Evolutionary conservation across 2,113 vertebrate genomes (phyloP).

Genomic region (Castor canadensis): DNA sequence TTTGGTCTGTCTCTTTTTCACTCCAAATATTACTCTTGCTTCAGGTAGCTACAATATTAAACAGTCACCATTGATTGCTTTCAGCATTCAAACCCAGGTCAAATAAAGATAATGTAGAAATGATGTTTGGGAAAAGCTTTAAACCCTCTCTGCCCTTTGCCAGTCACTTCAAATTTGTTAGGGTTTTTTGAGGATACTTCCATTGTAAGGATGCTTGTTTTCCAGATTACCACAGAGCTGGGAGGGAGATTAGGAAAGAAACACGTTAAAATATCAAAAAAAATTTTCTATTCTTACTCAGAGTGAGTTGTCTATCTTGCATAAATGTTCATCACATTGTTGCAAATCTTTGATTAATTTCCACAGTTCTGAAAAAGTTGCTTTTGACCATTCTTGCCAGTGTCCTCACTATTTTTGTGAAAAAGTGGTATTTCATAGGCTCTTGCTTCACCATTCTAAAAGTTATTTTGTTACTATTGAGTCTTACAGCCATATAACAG

Average conservation of each 20-base stretch:
- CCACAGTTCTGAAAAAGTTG: neutral
- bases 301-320: neutral
- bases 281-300: neutral
- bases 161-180: neutral
- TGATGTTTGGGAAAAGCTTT: neutral
- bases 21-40: neutral
- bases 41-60: neutral
- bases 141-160: neutral
- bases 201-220: neutral
- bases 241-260: neutral
- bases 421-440: neutral
- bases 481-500: neutral
- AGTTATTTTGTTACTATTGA: neutral
- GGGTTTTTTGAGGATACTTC: neutral
- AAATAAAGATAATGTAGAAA: constrained; percentile 17
- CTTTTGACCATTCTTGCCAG: neutral
- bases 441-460: neutral
- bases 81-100: neutral
- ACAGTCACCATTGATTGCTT: neutral
- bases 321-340: neutral
- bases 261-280: neutral
- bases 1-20: neutral
- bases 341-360: neutral
- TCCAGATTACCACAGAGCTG: neutral
- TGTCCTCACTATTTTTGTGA: neutral